Evolutionary conservation across 2,113 vertebrate genomes (phyloP), one percentile per base, ranked within the genome.

Genomic region (Gymnorhina tibicen): DNA sequence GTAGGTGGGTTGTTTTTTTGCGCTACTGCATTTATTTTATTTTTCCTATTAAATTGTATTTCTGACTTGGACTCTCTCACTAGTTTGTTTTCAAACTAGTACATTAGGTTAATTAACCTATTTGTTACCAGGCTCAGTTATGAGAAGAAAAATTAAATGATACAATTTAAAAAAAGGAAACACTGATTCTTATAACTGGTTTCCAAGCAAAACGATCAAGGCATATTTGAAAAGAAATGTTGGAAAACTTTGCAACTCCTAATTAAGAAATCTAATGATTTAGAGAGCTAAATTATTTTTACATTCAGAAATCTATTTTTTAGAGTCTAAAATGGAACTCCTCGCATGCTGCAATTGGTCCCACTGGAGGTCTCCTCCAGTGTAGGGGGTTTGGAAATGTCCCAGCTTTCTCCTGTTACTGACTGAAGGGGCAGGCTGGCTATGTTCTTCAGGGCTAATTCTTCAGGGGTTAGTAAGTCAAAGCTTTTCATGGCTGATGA

Each of bases 381-480:
- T 23, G 32, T 6, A 46, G 13, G 22, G 8, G 4, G 5, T 1
- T 9, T 42, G 27, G 33, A 49, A 73, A 47, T 0, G 1, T n/a
- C 41, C n/a, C 44, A 69, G 13, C 16, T 86, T 76, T 68, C 41
- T 91, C 52, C 27, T 30, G 19, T 22, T 88, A 16, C 49, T 56
- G 67, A 58, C 17, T n/a, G 41, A 73, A 76, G 11, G 49, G 22
- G 17, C 13, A 80, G n/a, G 11, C 7, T 72, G 14, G 27, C 21
- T 56, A 5, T 24, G 8, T 24, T 82, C 24, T 37, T 73, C 26
- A 55, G 23, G 24, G 8, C 11, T 67, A 60, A 27, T 26, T 60
- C 46, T 41, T 52, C 47, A 32, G 28, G 23, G 13, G 2, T 27
- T 63, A 49, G 13, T 37, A 73, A 89, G 1, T 8, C 16, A 56